Evolutionary conservation across 1,140 invertebrate species (phyloP), one percentile per base, ranked within the genome.

Genomic region (Camponotus vicinus): DNA sequence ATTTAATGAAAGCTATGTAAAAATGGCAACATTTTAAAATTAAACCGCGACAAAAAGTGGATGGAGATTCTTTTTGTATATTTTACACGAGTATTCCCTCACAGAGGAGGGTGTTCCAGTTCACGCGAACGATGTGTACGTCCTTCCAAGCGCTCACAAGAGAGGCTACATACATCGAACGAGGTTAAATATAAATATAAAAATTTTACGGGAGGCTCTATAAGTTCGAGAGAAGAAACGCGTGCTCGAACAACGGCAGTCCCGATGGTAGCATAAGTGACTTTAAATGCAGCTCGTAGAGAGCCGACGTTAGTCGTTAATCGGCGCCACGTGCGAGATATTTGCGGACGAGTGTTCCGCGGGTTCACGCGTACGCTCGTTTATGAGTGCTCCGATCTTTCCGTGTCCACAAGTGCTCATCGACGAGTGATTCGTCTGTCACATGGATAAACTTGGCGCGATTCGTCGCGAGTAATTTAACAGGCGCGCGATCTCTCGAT

Each of bases 271-370:
- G 32, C 32, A 13, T 52, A 15, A 6, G n/a, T 18, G 66, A 18
- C 49, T 80, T 42, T 32, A 57, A 80, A 32, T 11, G 49, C 63
- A 27, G 18, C 32, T 52, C 42, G 8, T 7, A 15, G 15, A 52
- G 4, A 18, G 13, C 61, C 71, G 83, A 34, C 61, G 34, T n/a
- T n/a, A 6, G 49, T 67, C 42, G 42, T 34, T 85, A 87, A 90
- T 90, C 86, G 80, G 57, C 73, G 64, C 88, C 88, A 90, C 86
- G 88, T 85, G 88, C 57, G 64, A 76, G 69, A 83, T 85, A 85
- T 90, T 86, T 86, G 86, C 59, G 73, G 78, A 45, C 73, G 49
- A 37, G 69, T 66, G 27, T 70, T 82, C 37, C 21, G 49, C n/a
- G 63, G 67, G 75, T 69, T 21, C 32, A 4, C 42, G 55, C 37